Base-by-base conservation (phyloP, 2,888 invertebrate genomes). In the Protonemura montana region DNA sequence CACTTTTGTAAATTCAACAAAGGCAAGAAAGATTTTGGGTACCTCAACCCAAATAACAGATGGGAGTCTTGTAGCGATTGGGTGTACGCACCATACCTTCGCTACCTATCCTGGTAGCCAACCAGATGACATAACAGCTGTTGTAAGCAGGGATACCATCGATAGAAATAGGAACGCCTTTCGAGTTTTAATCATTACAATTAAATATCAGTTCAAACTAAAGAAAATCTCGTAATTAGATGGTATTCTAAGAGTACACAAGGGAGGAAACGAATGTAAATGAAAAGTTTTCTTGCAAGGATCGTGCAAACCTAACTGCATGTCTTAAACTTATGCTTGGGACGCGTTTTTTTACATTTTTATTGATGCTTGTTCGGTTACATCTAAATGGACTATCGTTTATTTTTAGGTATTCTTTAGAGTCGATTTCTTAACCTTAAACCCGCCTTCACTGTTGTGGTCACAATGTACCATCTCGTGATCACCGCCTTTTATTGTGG, bases 101-200 rank as follows among this genome's bases (percentile, higher is more conserved):
- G 10, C 10, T 35, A 35, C 5, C 35, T 16, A 28, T 10, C n/a
- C 78, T 59, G 7, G 16, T 13, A 59, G 59, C 2, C 59, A 59
- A 16, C 78, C 78, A 78, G 10, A 78, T 78, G 78, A 78, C 78
- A 78, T 78, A 25, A 28, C 78, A 78, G 10, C 78, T 78, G 78
- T 78, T 78, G n/a, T n/a, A n/a, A n/a, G n/a, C n/a, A n/a, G 78
- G 78, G 26, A 78, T 78, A 78, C n/a, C 13, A 59, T 59, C 59
- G 59, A 78, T 28, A 78, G 26, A 78, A 13, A 78, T 0, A 78
- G n/a, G 27, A 7, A 78, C 81, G 29, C 81, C 81, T 81, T n/a
- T 29, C 30, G 28, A 29, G 30, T 16, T 81, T 81, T 81, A 81
- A 81, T 81, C 81, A 81, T 81, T 81, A 81, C 81, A 81, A 81